Base-by-base conservation (phyloP, 2,113 vertebrate species). In the Urocolius indicus region DNA sequence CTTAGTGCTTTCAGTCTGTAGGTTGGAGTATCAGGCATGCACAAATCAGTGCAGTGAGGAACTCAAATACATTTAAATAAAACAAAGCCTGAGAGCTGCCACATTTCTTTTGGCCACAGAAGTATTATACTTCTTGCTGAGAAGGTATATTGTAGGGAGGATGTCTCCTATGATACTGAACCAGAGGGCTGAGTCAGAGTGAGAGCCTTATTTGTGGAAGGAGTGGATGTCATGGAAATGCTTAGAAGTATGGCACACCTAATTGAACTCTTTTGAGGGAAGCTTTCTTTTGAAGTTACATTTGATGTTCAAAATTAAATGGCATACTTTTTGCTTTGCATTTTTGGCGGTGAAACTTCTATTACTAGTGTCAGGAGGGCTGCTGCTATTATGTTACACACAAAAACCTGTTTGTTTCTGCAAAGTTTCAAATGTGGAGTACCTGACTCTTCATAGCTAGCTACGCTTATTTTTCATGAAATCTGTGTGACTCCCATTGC, bases 191-290 rank as follows among this genome's bases (percentile, higher is more conserved):
- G 88, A 58, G 55, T 54, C 26, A 49, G 66, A 65, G 26, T 41
- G n/a, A 69, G n/a, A 69, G 48, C 41, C 36, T 63, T 68, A 8
- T 38, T 89, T 85, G 58, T 72, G 76, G 86, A 73, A 93, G 45
- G 16, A 36, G 68, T 51, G 3, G 20, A 16, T 5, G 1, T 75
- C 45, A 45, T 16, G 58, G 43, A 78, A 68, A 41, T 29, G 23
- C 51, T 58, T 59, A 29, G 61, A 87, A 67, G 13, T n/a, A 14
- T 45, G 32, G 41, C 4, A 2, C 34, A 30, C 27, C 59, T 90
- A 49, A 62, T 2, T 27, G 46, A 89, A 46, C 36, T 46, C 51
- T 73, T 71, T 12, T 36, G 59, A 63, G 51, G 29, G 59, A 77
- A 30, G 55, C 16, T 59, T 73, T 52, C 59, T 61, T 76, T 69